A percentile compares a stretch with the other conserved stretches of the same genome.
Conservation (phyloP, 2,888 invertebrate species). For the Galerucella nymphaeae region DNA sequence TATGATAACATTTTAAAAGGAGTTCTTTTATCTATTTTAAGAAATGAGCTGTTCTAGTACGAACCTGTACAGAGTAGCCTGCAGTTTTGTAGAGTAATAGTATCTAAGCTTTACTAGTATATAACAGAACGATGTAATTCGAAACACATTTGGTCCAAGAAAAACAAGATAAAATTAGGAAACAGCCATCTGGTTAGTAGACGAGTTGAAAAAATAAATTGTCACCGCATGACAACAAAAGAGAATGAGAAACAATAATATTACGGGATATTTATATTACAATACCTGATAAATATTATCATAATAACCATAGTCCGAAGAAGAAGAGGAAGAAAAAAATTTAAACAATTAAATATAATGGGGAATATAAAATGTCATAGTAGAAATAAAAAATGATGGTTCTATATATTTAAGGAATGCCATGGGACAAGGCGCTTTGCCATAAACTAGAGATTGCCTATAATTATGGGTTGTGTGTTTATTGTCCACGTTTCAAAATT, state of each 20-base stretch:
- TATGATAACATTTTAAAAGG: too few species aligned
- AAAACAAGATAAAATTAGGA: slow-evolving; percentile 31
- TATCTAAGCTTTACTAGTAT: neutral
- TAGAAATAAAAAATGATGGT: slow-evolving; percentile 56
- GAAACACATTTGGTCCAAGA: slow-evolving; percentile 29
- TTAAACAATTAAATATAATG: slow-evolving; percentile 41
- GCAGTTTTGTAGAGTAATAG: neutral
- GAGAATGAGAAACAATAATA: slow-evolving; percentile 37
- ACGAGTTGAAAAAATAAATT: slow-evolving; percentile 28
- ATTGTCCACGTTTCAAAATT: slow-evolving; percentile 62
- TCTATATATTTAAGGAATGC: slow-evolving; percentile 57
- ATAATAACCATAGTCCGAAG: slow-evolving; percentile 37
- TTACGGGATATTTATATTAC: slow-evolving; percentile 36
- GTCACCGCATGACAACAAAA: slow-evolving; percentile 35
- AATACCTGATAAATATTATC: slow-evolving; percentile 44
- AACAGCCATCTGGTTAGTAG: slow-evolving; percentile 22
- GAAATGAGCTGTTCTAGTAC: too few species aligned
- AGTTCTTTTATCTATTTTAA: too few species aligned
- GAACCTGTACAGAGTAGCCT: too few species aligned
- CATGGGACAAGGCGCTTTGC: slow-evolving; percentile 55
- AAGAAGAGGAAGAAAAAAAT: neutral
- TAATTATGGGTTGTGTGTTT: slow-evolving; percentile 61
- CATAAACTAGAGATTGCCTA: slow-evolving; percentile 62
- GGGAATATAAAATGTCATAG: slow-evolving; percentile 54
- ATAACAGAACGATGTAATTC: slow-evolving; percentile 15